These are phyloP conservation scores for Ptychoptera albimana DNA, from an alignment of 2,888 invertebrate genomes.

Conservation along the genomic window DNA sequence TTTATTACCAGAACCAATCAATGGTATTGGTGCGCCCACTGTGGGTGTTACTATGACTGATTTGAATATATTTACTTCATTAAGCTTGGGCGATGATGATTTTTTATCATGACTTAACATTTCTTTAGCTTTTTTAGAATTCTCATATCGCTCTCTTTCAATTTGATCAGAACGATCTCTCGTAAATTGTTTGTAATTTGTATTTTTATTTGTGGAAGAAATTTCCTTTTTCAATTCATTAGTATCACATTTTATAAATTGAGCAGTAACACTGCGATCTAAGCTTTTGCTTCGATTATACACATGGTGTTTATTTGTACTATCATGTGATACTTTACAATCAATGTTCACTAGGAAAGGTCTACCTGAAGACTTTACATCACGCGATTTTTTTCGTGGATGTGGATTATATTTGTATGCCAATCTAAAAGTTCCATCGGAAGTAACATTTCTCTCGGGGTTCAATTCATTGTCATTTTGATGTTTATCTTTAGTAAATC, in stretches of 20 bases:
- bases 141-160: slow-evolving; percentile 18
- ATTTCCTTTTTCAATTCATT: slow-evolving; percentile 8
- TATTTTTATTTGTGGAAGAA: neutral
- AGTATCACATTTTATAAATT: neutral
- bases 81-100: too few relatives aligned
- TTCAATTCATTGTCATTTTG: slow-evolving; percentile 3
- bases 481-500: neutral
- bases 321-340: too few relatives aligned
- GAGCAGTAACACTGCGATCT: neutral
- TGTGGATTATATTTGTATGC: slow-evolving; percentile 33
- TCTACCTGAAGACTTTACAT: too few relatives aligned
- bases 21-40: too few relatives aligned
- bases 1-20: neutral
- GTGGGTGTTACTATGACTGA: too few relatives aligned
- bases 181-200: slow-evolving; percentile 2
- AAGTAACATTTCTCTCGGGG: neutral
- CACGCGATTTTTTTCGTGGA: slow-evolving; percentile 20
- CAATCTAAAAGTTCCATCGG: slow-evolving; percentile 15
- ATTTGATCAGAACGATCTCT: slow-evolving; percentile 12
- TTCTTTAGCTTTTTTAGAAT: slow-evolving; percentile 16
- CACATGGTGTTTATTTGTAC: neutral
- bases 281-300: neutral
- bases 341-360: too few relatives aligned
- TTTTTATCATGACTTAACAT: slow-evolving; percentile 10
- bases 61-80: too few relatives aligned